phyloP scores from a whole-genome alignment of 2,888 invertebrate genomes.

The Cerastis rubricosa region DNA sequence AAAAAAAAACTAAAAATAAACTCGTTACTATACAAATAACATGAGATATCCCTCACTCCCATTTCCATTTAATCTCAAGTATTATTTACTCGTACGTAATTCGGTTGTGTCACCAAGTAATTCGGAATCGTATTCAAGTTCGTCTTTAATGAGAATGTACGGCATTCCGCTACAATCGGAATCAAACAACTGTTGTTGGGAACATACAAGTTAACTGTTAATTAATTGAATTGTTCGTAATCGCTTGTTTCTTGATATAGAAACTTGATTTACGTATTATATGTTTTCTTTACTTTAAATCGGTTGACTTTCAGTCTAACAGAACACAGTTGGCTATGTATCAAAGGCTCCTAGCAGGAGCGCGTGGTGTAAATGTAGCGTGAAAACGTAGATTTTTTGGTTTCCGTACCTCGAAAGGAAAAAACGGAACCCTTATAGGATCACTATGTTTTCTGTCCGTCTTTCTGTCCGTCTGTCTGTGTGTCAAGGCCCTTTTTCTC shows the following conservation, averaged over 20 bases:
- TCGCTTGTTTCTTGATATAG: conserved; percentile 6
- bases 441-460: no score
- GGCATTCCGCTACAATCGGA: conserved; percentile 4
- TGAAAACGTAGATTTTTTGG: no score
- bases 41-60: background rate
- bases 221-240: conserved; percentile 17
- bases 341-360: no score
- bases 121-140: conserved; percentile 16
- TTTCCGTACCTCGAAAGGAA: no score
- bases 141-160: conserved; percentile 30
- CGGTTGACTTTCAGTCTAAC: background rate
- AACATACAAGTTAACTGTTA: conserved; percentile 1
- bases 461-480: no score
- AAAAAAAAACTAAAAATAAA: no score
- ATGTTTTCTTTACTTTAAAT: background rate
- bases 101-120: conserved; percentile 18
- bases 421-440: no score
- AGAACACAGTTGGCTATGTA: background rate
- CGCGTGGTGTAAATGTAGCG: no score
- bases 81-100: conserved; percentile 33
- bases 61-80: conserved; percentile 5
- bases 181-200: conserved; percentile 23
- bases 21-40: background rate
- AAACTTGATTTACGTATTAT: background rate
- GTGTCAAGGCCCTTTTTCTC: no score